These are phyloP conservation scores for Mimas tiliae DNA, from an alignment of 2,888 invertebrate species.

Conservation along the genomic window DNA sequence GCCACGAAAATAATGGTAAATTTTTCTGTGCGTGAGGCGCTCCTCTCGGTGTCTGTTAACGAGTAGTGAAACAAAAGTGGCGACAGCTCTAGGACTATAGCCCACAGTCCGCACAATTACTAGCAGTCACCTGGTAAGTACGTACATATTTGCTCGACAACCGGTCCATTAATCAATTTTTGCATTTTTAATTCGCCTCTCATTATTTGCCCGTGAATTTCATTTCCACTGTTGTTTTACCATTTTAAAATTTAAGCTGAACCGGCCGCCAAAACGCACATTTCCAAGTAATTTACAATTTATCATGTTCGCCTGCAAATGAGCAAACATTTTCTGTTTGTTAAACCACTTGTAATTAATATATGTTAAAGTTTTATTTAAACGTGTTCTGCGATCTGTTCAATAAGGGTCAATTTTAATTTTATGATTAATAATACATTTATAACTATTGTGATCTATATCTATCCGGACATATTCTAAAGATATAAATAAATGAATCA, in stretches of 20 bases:
- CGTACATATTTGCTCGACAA: constrained; percentile 73
- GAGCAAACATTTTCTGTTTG: constrained; percentile 80
- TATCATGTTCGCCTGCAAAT: constrained; percentile 79
- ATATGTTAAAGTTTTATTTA: constrained; percentile 70
- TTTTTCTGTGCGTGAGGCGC: no score
- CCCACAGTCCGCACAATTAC: constrained; percentile 31
- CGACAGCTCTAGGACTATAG: constrained; percentile 38
- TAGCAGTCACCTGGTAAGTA: constrained; percentile 57
- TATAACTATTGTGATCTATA: no score
- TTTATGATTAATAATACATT: no score
- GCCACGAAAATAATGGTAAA: no score
- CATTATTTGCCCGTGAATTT: constrained; percentile 81
- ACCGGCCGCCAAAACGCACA: constrained; percentile 66
- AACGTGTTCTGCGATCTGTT: constrained; percentile 59
- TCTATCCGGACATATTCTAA: no score
- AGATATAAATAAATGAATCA: no score
- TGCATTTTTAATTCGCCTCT: constrained; percentile 82
- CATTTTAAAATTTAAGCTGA: constrained; percentile 76
- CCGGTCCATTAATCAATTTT: constrained; percentile 82
- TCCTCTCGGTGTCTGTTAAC: neutral
- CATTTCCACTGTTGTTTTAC: constrained; percentile 71
- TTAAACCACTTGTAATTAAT: constrained; percentile 79
- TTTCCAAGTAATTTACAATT: constrained; percentile 83
- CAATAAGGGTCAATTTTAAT: constrained; percentile 33
- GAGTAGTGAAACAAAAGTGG: constrained; percentile 32